Base-by-base conservation (phyloP, 2,888 invertebrate species). In the Eurois occulta region DNA sequence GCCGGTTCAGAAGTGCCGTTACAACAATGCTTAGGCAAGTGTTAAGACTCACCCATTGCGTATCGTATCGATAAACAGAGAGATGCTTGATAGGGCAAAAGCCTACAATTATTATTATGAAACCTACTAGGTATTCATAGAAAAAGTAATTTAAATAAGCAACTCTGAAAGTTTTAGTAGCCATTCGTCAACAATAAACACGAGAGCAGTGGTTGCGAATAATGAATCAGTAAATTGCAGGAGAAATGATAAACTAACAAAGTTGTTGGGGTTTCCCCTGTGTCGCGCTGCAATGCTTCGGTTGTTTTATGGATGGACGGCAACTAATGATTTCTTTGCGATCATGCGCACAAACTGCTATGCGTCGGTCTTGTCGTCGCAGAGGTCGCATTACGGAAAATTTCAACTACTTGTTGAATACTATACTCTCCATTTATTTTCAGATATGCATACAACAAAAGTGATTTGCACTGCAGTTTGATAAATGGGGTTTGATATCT, bases 361-460 rank as follows among this genome's bases (percentile, higher is more conserved):
- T 64, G 60, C 60, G 48, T 69, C 41, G 6, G 71, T 43, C 35
- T 28, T 24, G 16, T 32, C 32, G 55, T 32, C 38, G 52, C 76
- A 24, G 48, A 46, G 24, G 60, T 60, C 46, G 28, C 62, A 62
- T 41, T 68, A 77, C 2, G n/a, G 58, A 21, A 35, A 80, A 43
- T 62, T 71, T 18, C 43, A 80, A 55, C 43, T 43, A 78, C 78
- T 75, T 81, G 75, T 81, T 81, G 76, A 80, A 72, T 62, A 75
- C 18, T 13, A 13, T 52, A 43, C 8, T 24, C 21, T 43, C 3
- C 24, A 35, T 28, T 43, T 76, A 35, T 58, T 78, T 67, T n/a
- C 24, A 38, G 24, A 28, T 18, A 41, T 62, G 76, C 18, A 10
- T n/a, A 21, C 0, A 2, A 24, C 35, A 24, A 38, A 24, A 38